Evolutionary conservation across 2,113 vertebrate species (phyloP).

Genomic region (Pithys albifrons): DNA sequence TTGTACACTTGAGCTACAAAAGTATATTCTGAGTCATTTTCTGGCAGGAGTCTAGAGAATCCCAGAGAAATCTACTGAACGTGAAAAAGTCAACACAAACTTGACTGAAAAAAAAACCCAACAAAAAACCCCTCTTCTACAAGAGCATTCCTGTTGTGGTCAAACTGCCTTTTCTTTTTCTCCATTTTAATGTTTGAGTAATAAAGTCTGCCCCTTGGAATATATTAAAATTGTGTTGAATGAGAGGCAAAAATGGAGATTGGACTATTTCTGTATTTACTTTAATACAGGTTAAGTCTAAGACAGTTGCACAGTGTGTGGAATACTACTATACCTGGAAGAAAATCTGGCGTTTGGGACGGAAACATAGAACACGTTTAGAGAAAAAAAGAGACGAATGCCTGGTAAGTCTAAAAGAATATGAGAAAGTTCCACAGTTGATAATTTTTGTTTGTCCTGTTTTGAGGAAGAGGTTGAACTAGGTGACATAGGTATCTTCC

Average conservation of each 20-base stretch:
- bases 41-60: not conserved
- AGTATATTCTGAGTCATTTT: not conserved
- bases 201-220: not conserved
- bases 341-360: constrained; percentile 82
- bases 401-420: constrained; percentile 67
- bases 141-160: not conserved
- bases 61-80: not conserved
- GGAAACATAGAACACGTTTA: constrained; percentile 76
- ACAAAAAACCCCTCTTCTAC: not conserved
- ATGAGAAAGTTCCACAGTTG: not conserved
- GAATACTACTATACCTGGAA: constrained; percentile 97
- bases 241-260: not conserved
- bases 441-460: not conserved
- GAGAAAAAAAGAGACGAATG: constrained; percentile 74
- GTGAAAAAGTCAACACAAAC: not conserved
- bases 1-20: not conserved
- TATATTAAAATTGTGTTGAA: not conserved
- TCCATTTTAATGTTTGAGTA: not conserved
- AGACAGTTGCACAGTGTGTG: constrained; percentile 89
- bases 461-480: not conserved
- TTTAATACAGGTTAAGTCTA: constrained; percentile 85
- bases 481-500: not conserved
- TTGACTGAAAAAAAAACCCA: not conserved
- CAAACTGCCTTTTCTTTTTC: not conserved
- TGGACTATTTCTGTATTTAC: not conserved